phyloP scores from a whole-genome alignment of 2,113 vertebrate genomes.

The Ptychochromis oligacanthus region DNA sequence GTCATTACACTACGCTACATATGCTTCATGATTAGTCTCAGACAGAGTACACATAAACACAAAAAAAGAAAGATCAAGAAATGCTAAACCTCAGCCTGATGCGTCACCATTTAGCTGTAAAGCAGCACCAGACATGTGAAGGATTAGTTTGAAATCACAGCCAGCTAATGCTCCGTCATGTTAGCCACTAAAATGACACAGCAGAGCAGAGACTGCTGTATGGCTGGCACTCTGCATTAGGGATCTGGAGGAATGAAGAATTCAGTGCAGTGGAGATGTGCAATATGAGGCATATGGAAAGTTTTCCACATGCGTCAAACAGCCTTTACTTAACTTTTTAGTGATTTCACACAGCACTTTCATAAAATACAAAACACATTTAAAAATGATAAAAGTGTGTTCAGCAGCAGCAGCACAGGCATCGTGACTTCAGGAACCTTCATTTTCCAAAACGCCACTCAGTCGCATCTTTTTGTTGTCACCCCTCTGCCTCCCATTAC shows the following conservation, averaged over 20 bases:
- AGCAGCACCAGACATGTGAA: conserved; percentile 25
- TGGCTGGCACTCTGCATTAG: conserved; percentile 11
- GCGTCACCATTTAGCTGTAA: conserved; percentile 50
- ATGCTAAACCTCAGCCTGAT: conserved; percentile 53
- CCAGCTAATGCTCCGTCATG: conserved; percentile 37
- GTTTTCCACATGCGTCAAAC: background rate
- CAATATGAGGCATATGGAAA: background rate
- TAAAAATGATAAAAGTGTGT: background rate
- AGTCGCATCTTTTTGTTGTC: background rate
- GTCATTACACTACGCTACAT: background rate
- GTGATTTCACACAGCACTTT: background rate
- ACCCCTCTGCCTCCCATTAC: too few species aligned
- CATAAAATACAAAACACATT: background rate
- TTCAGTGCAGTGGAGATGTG: background rate
- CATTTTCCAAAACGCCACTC: background rate
- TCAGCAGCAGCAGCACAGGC: background rate
- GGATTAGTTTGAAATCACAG: conserved; percentile 53
- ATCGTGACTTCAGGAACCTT: background rate
- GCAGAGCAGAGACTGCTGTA: background rate
- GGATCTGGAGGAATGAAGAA: conserved; percentile 13
- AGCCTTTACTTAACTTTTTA: background rate
- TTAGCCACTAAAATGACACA: conserved; percentile 22
- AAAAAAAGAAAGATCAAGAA: conserved; percentile 36
- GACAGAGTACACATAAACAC: background rate
- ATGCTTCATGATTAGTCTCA: background rate